A percentile compares a stretch with the other conserved stretches of the same genome.
These are phyloP conservation scores for Anthoscopus minutus DNA, from an alignment of 2,113 vertebrate species.

Conservation along the genomic window DNA sequence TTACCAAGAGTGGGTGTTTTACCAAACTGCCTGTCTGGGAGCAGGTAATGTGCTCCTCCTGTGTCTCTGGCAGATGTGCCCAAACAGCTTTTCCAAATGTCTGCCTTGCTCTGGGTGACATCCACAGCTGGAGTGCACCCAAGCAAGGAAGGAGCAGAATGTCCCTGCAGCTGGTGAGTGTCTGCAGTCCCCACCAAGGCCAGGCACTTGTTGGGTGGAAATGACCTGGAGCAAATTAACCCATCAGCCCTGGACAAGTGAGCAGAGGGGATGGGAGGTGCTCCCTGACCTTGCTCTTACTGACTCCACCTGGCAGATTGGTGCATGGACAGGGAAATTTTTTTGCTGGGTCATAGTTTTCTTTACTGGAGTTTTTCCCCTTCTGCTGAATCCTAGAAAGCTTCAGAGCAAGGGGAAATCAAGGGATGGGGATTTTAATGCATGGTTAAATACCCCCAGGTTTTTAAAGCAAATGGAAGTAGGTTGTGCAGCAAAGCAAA, in stretches of 20 bases:
- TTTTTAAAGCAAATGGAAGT: not conserved
- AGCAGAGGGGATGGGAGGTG: not conserved
- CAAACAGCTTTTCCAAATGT: not conserved
- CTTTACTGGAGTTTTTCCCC: not conserved
- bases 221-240: not conserved
- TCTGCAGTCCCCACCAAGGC: fast-evolving
- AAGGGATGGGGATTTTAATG: not conserved
- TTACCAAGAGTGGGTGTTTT: fast-evolving
- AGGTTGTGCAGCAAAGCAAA: not conserved
- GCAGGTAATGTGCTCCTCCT: not conserved
- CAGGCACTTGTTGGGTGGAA: not conserved
- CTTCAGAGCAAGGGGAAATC: not conserved
- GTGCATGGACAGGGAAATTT: not conserved
- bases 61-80: not conserved
- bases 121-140: not conserved
- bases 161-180: not conserved
- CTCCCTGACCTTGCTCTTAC: not conserved
- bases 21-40: not conserved
- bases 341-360: not conserved
- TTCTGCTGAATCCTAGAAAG: not conserved
- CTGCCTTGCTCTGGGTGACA: not conserved
- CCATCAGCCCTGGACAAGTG: not conserved
- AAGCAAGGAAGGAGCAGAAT: not conserved
- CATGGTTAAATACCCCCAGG: not conserved
- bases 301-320: not conserved